Conservation (phyloP, 1,140 invertebrate species). For the Caenorhabditis brenneri region DNA sequence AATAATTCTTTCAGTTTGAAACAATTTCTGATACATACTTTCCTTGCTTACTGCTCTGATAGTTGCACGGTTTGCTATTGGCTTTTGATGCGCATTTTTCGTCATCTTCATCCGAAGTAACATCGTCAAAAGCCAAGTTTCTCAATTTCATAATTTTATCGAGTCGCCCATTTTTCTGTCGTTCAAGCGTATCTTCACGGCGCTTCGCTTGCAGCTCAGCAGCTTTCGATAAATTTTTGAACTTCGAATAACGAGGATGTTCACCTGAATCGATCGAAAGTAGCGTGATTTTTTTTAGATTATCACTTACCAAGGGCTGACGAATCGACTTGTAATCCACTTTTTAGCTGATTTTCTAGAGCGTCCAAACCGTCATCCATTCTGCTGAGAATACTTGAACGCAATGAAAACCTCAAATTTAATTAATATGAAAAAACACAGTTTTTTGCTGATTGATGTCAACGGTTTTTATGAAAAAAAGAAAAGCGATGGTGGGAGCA, state of each 20-base stretch:
- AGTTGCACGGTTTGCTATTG: too few species aligned
- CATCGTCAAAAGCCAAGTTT: constrained; percentile 31
- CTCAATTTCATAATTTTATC: constrained; percentile 2
- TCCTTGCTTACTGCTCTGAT: neutral
- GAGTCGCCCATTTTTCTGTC: constrained; percentile 11
- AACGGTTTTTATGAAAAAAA: too few species aligned
- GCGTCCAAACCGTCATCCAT: constrained; percentile 17
- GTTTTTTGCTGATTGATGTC: too few species aligned
- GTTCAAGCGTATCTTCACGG: constrained; percentile 19
- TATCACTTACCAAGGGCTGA: constrained; percentile 26
- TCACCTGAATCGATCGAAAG: constrained; percentile 43
- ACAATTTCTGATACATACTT: neutral
- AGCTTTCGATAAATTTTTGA: constrained; percentile 46
- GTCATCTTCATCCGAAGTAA: constrained; percentile 30
- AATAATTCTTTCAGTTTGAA: neutral
- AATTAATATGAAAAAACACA: neutral
- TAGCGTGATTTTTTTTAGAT: neutral
- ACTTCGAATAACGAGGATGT: constrained; percentile 48
- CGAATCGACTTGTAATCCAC: constrained; percentile 41
- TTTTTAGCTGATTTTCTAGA: neutral
- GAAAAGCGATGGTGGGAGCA: too few species aligned
- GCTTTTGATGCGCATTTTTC: neutral
- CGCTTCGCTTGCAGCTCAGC: constrained; percentile 47
- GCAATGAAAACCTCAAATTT: neutral
- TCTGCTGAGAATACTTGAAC: neutral